Base-by-base conservation (phyloP, 2,888 invertebrate species). In the Drosophila subquinaria region DNA sequence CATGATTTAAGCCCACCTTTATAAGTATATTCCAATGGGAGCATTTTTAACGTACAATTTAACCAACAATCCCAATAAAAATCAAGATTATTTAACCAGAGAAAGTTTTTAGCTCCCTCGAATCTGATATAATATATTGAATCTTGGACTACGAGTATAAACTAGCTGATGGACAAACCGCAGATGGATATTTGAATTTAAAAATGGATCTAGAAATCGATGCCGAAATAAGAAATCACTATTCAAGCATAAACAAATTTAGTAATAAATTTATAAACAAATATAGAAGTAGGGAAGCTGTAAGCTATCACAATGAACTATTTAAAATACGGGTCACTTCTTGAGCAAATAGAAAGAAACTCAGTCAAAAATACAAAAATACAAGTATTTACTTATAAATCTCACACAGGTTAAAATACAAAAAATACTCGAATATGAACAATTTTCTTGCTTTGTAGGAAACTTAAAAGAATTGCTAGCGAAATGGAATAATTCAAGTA, bases 321-420 rank as follows among this genome's bases (percentile, higher is more conserved):
- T 79, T 73, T 68, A 53, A 87, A 87, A 83, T 83, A 83, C 83
- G 83, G 83, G 83, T 83, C 89, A 87, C 79, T 57, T 87, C 75
- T 74, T 82, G 23, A 53, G 20, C 53, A 70, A 76, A 62, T 27
- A 38, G 15, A 33, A 56, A 35, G 13, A 42, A 64, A 51, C 35
- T 53, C 53, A 69, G 45, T 62, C 17, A 20, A 38, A 40, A n/a
- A n/a, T n/a, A n/a, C n/a, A 23, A 23, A 55, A 17, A 30, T 56
- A 50, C 20, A 66, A 59, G 27, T 47, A 63, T 43, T n/a, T 33
- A 53, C 40, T 40, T 27, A 48, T 30, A 47, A 48, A 27, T 45
- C 20, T 57, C 23, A n/a, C 30, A 42, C 33, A 55, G 55, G 35
- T 23, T 27, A 45, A n/a, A 43, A 15, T 47, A 48, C 47, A 20